A percentile compares a stretch with the other conserved stretches of the same genome.
Evolutionary conservation across 2,888 invertebrate genomes (phyloP).

Genomic region (Tuberolachnus salignus): DNA sequence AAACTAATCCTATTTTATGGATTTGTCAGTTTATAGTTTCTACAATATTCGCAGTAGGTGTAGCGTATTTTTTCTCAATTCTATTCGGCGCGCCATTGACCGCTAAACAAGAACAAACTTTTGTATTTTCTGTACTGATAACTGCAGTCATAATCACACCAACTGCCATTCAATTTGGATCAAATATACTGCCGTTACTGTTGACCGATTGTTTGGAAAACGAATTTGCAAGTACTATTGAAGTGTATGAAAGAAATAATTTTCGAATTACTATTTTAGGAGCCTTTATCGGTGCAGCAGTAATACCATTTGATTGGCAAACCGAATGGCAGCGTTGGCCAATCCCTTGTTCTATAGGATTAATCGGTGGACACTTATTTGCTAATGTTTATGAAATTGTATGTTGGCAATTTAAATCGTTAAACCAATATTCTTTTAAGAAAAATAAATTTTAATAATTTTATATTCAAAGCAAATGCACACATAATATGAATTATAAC

Average conservation of each 20-base stretch:
- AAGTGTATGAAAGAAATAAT: conserved; percentile 61
- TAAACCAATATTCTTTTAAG: conserved; percentile 36
- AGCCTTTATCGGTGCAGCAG: conserved; percentile 82
- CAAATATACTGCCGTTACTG: conserved; percentile 62
- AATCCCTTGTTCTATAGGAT: conserved; percentile 74
- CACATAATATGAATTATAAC: background rate
- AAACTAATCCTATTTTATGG: conserved; percentile 18
- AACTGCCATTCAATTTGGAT: conserved; percentile 69
- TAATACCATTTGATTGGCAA: conserved; percentile 91
- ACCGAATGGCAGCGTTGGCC: conserved; percentile 86
- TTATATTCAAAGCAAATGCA: background rate
- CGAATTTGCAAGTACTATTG: conserved; percentile 62
- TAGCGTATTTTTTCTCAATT: conserved; percentile 70
- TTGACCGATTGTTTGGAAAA: conserved; percentile 63
- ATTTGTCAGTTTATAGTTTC: conserved; percentile 20
- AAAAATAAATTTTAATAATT: conserved; percentile 30
- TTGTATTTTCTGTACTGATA: conserved; percentile 70
- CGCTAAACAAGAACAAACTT: conserved; percentile 71
- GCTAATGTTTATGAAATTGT: conserved; percentile 53
- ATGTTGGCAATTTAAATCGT: conserved; percentile 47
- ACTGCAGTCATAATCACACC: conserved; percentile 71
- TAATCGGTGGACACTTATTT: conserved; percentile 66
- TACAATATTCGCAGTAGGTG: conserved; percentile 63
- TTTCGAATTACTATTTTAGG: conserved; percentile 72
- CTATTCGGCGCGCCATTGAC: conserved; percentile 74